Evolutionary conservation across 1,140 invertebrate species (phyloP).

Genomic region (Notospermus geniculatus): DNA sequence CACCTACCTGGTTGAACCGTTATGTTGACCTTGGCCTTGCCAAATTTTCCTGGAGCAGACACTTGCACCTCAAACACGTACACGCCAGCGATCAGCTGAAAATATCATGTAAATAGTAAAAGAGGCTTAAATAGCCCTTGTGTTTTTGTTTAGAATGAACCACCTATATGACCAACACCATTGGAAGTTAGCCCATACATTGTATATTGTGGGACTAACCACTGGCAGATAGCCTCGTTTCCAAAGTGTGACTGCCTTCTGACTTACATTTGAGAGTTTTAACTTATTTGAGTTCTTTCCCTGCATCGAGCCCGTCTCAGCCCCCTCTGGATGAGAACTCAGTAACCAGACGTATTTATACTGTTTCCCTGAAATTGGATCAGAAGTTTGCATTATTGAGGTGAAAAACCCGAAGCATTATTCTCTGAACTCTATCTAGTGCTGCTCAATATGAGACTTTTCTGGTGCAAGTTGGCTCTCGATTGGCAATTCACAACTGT

Average conservation of each 20-base stretch:
- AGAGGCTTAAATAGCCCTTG: conserved; percentile 7
- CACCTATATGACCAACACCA: background rate
- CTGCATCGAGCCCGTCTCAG: conserved; percentile 74
- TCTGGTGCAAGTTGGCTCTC: too few species aligned
- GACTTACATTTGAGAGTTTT: conserved; percentile 51
- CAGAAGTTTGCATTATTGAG: too few species aligned
- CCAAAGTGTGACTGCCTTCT: too few species aligned
- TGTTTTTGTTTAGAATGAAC: background rate
- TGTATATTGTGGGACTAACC: background rate
- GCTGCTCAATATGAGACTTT: too few species aligned
- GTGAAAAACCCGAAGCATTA: too few species aligned
- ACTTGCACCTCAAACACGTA: conserved; percentile 88
- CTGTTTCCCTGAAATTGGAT: conserved; percentile 56
- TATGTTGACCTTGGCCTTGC: conserved; percentile 84
- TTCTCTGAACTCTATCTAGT: too few species aligned
- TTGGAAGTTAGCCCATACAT: background rate
- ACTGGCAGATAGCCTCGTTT: background rate
- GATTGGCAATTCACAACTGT: too few species aligned
- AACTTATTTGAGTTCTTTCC: conserved; percentile 73
- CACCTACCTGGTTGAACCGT: conserved; percentile 79
- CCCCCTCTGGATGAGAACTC: conserved; percentile 71
- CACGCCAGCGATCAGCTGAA: conserved; percentile 67
- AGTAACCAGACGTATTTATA: conserved; percentile 89
- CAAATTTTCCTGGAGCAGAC: conserved; percentile 69
- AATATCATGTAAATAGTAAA: conserved; percentile 57